Evolutionary conservation across 2,888 invertebrate species (phyloP), one percentile per base, ranked within the genome.

Genomic region (Cryptocephalus primarius): DNA sequence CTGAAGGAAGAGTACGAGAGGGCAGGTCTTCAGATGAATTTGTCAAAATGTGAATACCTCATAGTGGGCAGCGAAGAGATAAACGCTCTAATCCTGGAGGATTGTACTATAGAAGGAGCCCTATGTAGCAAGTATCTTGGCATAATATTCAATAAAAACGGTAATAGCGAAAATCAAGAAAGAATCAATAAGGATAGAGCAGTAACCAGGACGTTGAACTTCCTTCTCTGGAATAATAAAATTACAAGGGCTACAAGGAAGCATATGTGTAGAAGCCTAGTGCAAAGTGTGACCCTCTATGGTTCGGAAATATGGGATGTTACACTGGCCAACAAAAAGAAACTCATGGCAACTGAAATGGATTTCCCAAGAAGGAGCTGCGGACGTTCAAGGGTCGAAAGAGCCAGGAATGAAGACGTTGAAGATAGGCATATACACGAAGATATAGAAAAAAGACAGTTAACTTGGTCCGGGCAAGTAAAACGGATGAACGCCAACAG

Each of bases 1-100:
- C 36, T 36, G 36, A 2, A 36, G 12, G 11, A 11, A 36, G 36
- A 36, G 12, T 11, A 36, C 4, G 3, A 12, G 2, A 12, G 2
- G 2, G 36, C 36, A 4, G 36, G 36, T 4, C 36, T n/a, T n/a
- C n/a, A n/a, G 11, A 49, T 52, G 31, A 39, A 36, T n/a, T 4
- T 36, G 12, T 4, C 36, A 4, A 36, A 36, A 36, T 12, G 36
- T 6, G 36, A 36, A 36, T 36, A 36, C 6, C 6, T 36, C 3
- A 36, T 36, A 2, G 36, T 11, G 4, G 36, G 36, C 3, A 12
- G 6, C 2, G 36, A 36, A 2, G 12, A 36, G 6, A 36, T 6
- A 2, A 4, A 36, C n/a, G 36, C 2, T 6, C 11, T 36, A 4
- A 36, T 12, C 3, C 6, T 36, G 6, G 12, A 36, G 2, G 12